Conservation (phyloP, 2,888 invertebrate genomes). For the Agrotis ipsilon region DNA sequence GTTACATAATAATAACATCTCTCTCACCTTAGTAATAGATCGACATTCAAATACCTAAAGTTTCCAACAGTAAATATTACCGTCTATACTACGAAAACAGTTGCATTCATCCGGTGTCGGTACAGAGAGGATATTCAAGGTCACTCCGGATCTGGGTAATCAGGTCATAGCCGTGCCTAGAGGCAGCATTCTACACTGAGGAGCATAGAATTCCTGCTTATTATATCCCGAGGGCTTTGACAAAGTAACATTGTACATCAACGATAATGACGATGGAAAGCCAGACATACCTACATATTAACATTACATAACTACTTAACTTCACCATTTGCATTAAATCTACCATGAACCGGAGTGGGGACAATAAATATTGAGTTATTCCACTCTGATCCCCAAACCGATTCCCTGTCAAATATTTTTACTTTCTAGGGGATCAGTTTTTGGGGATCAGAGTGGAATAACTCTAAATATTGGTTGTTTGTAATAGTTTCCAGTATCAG, state of each 20-base stretch:
- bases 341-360: too few relatives aligned
- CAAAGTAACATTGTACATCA: not conserved
- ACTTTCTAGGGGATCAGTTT: too few relatives aligned
- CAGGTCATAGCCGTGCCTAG: conserved; percentile 65
- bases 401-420: too few relatives aligned
- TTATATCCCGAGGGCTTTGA: not conserved
- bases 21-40: too few relatives aligned
- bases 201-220: conserved; percentile 19
- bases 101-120: conserved; percentile 10
- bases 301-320: too few relatives aligned
- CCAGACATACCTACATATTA: too few relatives aligned
- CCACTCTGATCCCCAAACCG: too few relatives aligned
- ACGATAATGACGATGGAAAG: not conserved
- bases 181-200: conserved; percentile 32
- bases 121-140: conserved; percentile 60
- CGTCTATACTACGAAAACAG: conserved; percentile 2
- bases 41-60: not conserved
- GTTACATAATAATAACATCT: too few relatives aligned
- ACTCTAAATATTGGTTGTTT: not conserved
- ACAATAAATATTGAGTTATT: too few relatives aligned
- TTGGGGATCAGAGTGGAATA: not conserved
- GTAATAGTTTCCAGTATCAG: not conserved
- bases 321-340: too few relatives aligned
- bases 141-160: conserved; percentile 68
- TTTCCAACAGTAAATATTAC: not conserved